Evolutionary conservation across 2,888 invertebrate genomes (phyloP), one percentile per base, ranked within the genome.

Genomic region (Stenoptilia bipunctidactyla): DNA sequence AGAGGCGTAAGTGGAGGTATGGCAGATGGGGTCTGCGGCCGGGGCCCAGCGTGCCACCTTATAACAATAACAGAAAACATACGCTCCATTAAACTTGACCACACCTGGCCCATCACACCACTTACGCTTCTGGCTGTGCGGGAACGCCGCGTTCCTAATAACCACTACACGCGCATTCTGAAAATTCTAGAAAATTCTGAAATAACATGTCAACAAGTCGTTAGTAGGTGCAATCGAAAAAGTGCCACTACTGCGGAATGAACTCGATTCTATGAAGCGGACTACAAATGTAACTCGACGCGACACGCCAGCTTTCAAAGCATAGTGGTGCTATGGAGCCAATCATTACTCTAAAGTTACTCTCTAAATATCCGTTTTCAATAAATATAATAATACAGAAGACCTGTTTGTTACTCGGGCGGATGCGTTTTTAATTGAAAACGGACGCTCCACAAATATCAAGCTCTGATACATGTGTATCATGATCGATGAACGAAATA

Each of bases 1-100:
- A 85, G 77, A 85, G 79, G 75, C 85, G 85, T 75, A 84, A 84
- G 82, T 84, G 85, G 74, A 85, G 83, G 66, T 82, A 85, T 65
- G 85, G 84, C 83, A 85, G 82, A 73, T 84, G 84, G 73, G 84
- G 84, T 66, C 84, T 67, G 51, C 85, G 76, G 69, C 84, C 80
- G 66, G 83, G 80, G 63, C 80, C 80, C 80, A 74, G 83, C 75
- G 66, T 72, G 67, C 84, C 82, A 84, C 85, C 85, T 85, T 85
- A 70, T 73, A 74, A 80, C 77, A 82, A 74, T 72, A 64, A 73
- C 71, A 80, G 20, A 82, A 75, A 77, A 80, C 61, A 68, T 61
- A 69, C 66, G 55, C 56, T 75, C 71, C 66, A 76, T 82, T 79
- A 82, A 67, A 66, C 55, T 61, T 58, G 61, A 61, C 65, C 61